Base-by-base conservation (phyloP, 2,888 invertebrate species). In the Nomada hirtipes region DNA sequence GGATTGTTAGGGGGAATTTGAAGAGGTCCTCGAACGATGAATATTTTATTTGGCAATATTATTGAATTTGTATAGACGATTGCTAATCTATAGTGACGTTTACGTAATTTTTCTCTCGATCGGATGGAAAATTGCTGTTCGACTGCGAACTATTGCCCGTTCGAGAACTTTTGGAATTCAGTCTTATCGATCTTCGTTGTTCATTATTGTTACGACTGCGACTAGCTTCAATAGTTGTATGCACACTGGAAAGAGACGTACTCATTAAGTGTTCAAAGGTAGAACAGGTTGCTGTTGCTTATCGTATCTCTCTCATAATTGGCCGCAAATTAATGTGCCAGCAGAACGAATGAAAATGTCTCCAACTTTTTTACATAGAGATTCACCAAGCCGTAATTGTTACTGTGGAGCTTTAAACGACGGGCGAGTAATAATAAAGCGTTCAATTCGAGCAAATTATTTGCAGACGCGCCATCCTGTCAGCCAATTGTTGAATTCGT, bases 371-470 rank as follows among this genome's bases (percentile, higher is more conserved):
- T 67, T 20, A 4, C 13, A 26, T 47, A 47, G n/a, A 57, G 47
- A 70, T 47, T 13, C 2, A 20, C 26, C 29, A 42, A 63, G 1
- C 52, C 1, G 44, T 53, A 64, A 64, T 64, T 64, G 55, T 64
- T 72, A 72, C 64, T 26, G 53, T 26, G 26, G 23, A 36, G 20
- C 61, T 70, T 76, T 50, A 72, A 76, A 72, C 72, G 57, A 64
- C 64, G 50, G 73, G 63, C 63, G 61, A 20, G 42, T 42, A 76
- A 63, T 68, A 75, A 75, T 78, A 78, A 74, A 78, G 42, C 76
- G 63, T 57, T 72, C 52, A 52, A 79, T 80, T 72, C 55, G 23
- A 9, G 61, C 44, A 63, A 72, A 79, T 80, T 79, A 72, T 79
- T 80, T 69, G 78, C 78, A 73, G 73, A 73, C 57, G 57, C 65